Conservation (phyloP, 2,797 vertebrate species). For the Dermochelys coriacea region DNA sequence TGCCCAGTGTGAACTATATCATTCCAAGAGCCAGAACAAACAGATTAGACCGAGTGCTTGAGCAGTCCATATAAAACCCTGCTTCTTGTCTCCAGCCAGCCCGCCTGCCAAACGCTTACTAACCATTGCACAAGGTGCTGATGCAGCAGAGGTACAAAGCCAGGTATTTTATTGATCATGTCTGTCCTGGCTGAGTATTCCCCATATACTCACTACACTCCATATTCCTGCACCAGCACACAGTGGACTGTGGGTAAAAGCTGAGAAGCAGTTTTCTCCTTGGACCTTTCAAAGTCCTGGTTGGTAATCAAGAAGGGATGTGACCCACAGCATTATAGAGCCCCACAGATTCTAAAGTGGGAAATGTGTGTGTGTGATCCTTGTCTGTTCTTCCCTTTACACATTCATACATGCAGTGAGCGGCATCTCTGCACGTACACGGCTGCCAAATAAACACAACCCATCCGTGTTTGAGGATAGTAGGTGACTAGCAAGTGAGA, state of each 20-base stretch:
- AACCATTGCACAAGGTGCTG: neutral
- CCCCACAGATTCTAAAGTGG: neutral
- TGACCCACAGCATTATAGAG: neutral
- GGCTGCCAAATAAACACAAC: neutral
- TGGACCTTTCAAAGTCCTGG: neutral
- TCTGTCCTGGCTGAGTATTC: neutral
- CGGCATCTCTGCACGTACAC: neutral
- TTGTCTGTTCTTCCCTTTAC: neutral
- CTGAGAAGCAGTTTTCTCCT: neutral
- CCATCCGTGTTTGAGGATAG: neutral
- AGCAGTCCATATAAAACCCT: neutral
- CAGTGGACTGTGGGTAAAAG: neutral
- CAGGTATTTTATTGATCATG: neutral
- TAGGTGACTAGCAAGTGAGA: neutral
- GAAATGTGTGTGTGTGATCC: neutral
- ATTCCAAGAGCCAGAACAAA: too few relatives aligned
- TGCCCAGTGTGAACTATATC: too few relatives aligned
- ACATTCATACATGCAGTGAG: too few relatives aligned
- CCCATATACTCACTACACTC: neutral
- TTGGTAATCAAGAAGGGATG: neutral
- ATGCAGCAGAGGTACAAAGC: neutral
- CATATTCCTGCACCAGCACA: neutral
- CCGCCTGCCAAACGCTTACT: neutral
- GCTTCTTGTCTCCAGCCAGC: too few relatives aligned
- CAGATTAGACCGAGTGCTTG: neutral